Evolutionary conservation across 2,797 vertebrate genomes (phyloP).

Genomic region (Choloepus didactylus): DNA sequence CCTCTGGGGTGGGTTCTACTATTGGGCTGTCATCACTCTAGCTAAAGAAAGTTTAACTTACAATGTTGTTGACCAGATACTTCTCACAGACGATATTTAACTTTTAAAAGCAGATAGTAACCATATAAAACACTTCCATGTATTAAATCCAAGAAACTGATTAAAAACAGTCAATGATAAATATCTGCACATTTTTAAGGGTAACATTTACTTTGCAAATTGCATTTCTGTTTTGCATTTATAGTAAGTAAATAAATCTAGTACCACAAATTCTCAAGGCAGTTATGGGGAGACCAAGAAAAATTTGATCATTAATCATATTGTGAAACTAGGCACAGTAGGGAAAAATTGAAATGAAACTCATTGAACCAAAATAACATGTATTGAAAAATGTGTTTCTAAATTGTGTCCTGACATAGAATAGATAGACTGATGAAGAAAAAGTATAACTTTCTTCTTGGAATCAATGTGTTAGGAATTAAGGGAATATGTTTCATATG

Average conservation of each 20-base stretch:
- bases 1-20: not conserved
- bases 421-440: not conserved
- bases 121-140: not conserved
- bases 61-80: conserved; percentile 38
- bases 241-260: conserved; percentile 69
- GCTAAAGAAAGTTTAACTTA: conserved; percentile 31
- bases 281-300: conserved; percentile 51
- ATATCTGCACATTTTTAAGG: conserved; percentile 68
- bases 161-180: conserved; percentile 59
- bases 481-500: conserved; percentile 25
- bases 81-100: conserved; percentile 57
- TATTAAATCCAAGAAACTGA: conserved; percentile 51
- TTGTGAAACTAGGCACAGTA: conserved; percentile 42
- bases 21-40: not conserved
- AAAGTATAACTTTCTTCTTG: conserved; percentile 1
- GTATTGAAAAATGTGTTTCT: conserved; percentile 53
- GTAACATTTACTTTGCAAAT: conserved; percentile 71
- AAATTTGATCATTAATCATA: conserved; percentile 67
- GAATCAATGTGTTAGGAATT: not conserved
- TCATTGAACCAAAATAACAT: conserved; percentile 56
- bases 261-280: conserved; percentile 62
- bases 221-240: conserved; percentile 70
- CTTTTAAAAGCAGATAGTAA: conserved; percentile 61
- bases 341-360: conserved; percentile 65
- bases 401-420: not conserved